Base-by-base conservation (phyloP, 2,113 vertebrate genomes). In the Myotis lucifugus region DNA sequence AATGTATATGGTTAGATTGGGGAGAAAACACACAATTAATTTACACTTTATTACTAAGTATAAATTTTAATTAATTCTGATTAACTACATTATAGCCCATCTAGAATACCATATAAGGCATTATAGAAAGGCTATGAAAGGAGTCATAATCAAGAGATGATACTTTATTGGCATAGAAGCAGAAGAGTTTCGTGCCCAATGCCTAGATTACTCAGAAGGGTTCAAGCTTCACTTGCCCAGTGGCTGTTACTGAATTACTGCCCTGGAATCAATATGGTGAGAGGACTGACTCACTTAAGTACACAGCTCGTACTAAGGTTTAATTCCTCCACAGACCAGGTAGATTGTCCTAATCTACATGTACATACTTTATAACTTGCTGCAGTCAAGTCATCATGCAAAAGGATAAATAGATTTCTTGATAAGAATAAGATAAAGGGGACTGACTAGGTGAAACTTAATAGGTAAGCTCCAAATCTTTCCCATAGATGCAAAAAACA, bases 81-180 rank as follows among this genome's bases (percentile, higher is more conserved):
- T 98, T 97, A 96, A 79, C 79, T 81, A 50, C 86, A 97, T 97
- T 93, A 95, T 96, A 95, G 84, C 59, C 82, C 84, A 93, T 97
- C 79, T 74, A 85, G 88, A 96, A 97, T 96, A 82, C 72, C 52
- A 93, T 90, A 86, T 94, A 69, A 90, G 88, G 78, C 86, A 32
- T 91, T 96, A 92, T 84, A 74, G 29, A 85, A 96, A 93, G 67
- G 81, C 94, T 96, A 77, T 97, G 73, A 95, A 98, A 91, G 34
- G 29, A 73, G 46, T 83, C 29, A 18, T 61, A 81, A 86, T 87
- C 42, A 10, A 94, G 91, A 79, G 32, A 92, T 96, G 79, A 94
- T 85, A 82, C 40, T 97, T 94, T 91, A 93, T 82, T 96, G 91
- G 96, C 97, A 94, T 77, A 95, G 87, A 77, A 95, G 88, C 73